Conservation (phyloP, 1,140 invertebrate species). For the Calliphora vicina region DNA sequence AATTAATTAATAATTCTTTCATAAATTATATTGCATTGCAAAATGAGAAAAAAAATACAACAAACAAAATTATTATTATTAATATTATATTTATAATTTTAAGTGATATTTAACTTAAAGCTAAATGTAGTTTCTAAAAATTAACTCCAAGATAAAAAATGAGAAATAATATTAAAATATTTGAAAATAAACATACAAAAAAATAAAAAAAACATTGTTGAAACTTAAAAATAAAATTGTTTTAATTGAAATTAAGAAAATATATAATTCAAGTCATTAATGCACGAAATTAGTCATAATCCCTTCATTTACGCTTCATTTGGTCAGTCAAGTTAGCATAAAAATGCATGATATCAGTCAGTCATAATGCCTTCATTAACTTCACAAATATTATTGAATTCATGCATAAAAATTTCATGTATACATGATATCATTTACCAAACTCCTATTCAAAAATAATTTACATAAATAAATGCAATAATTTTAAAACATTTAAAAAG, state of each 20-base stretch:
- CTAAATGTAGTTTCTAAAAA: slow-evolving; percentile 30
- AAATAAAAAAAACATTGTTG: slow-evolving; percentile 30
- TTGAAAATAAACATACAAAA: slow-evolving; percentile 19
- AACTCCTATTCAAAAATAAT: too few relatives aligned
- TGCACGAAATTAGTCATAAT: too few relatives aligned
- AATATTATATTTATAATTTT: slow-evolving; percentile 33
- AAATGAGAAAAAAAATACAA: slow-evolving; percentile 11
- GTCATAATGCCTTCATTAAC: too few relatives aligned
- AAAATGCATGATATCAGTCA: too few relatives aligned
- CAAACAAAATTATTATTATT: slow-evolving; percentile 26
- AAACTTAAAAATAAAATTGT: slow-evolving; percentile 23
- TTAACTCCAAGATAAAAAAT: slow-evolving; percentile 16
- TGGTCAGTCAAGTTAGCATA: too few relatives aligned
- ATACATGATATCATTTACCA: too few relatives aligned
- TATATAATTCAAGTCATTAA: too few relatives aligned
- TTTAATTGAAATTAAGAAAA: neutral
- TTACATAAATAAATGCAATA: too few relatives aligned
- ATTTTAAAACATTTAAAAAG: too few relatives aligned
- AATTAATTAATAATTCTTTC: neutral
- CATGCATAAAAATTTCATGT: too few relatives aligned
- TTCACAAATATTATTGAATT: too few relatives aligned
- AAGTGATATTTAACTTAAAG: slow-evolving; percentile 34
- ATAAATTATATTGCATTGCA: slow-evolving; percentile 17
- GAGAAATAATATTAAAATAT: neutral
- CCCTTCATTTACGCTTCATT: too few relatives aligned